Conservation (phyloP, 2,888 invertebrate species). For the Xanthia icteritia region DNA sequence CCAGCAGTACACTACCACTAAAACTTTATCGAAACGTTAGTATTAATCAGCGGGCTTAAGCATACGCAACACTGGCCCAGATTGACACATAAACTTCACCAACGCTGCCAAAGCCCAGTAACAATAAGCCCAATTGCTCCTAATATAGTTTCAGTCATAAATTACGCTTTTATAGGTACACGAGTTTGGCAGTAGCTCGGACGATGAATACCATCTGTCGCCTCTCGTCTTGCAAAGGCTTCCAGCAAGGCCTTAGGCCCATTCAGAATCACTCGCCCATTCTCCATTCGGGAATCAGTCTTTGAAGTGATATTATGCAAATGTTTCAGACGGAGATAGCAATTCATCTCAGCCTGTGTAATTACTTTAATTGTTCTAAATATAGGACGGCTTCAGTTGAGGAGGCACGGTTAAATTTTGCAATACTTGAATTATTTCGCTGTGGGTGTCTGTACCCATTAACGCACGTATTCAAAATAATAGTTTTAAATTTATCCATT, state of each 20-base stretch:
- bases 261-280: conserved; percentile 51
- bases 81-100: conserved; percentile 38
- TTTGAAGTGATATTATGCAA: conserved; percentile 53
- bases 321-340: conserved; percentile 38
- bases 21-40: neutral
- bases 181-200: conserved; percentile 48
- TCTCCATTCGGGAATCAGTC: conserved; percentile 17
- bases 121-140: conserved; percentile 29
- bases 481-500: neutral
- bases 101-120: conserved; percentile 27
- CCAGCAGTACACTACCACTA: no score
- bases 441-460: neutral
- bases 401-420: conserved; percentile 20
- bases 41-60: neutral
- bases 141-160: conserved; percentile 41
- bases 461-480: neutral
- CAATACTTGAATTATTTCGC: conserved; percentile 19
- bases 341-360: conserved; percentile 39
- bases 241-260: conserved; percentile 28
- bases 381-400: conserved; percentile 20
- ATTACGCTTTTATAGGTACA: conserved; percentile 50
- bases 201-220: conserved; percentile 60
- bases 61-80: neutral
- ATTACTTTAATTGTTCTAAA: conserved; percentile 53
- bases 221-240: conserved; percentile 23